Conservation (phyloP, 2,797 vertebrate species). For the Anisognathus igniventris region DNA sequence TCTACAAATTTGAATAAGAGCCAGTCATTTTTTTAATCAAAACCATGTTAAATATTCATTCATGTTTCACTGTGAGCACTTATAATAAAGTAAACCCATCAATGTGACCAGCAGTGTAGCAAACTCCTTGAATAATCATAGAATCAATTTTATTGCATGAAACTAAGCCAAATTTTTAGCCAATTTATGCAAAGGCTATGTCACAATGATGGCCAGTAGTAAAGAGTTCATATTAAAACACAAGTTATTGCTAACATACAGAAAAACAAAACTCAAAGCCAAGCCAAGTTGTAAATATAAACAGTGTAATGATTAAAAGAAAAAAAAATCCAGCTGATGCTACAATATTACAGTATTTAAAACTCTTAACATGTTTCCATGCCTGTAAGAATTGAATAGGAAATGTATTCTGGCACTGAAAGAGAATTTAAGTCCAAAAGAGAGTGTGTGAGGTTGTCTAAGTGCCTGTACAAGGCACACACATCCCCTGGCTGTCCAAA, state of each 20-base stretch:
- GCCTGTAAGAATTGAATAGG: background rate
- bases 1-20: slow-evolving; percentile 30
- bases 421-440: background rate
- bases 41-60: slow-evolving; percentile 57
- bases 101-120: background rate
- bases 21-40: slow-evolving; percentile 45
- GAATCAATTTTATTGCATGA: background rate
- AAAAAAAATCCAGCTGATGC: background rate
- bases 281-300: background rate
- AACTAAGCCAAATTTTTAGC: background rate
- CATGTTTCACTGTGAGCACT: slow-evolving; percentile 1
- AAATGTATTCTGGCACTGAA: background rate
- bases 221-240: background rate
- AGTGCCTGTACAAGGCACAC: background rate
- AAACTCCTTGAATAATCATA: background rate
- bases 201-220: background rate
- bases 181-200: background rate
- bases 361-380: background rate
- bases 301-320: background rate
- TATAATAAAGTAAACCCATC: slow-evolving; percentile 13
- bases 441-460: background rate
- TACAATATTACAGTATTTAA: background rate
- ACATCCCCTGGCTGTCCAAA: background rate
- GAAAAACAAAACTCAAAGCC: background rate
- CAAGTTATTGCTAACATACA: background rate